A percentile compares a stretch with the other conserved stretches of the same genome.
Evolutionary conservation across 2,113 vertebrate genomes (phyloP).

Genomic region (Istiophorus platypterus): DNA sequence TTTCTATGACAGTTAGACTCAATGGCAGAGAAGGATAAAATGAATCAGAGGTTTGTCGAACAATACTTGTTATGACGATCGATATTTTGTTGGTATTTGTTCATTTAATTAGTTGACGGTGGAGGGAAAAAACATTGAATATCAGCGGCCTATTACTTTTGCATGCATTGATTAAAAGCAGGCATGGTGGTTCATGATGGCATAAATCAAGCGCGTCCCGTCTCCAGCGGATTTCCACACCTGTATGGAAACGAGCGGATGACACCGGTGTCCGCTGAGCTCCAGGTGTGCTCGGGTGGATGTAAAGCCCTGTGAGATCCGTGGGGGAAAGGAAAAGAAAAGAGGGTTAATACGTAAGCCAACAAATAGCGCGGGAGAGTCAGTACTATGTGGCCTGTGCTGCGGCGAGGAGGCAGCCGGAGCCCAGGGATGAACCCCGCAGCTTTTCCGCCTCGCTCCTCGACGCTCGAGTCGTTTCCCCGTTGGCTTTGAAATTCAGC

Average conservation of each 20-base stretch:
- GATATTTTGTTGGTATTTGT: not conserved
- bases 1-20: not conserved
- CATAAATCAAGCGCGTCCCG: not conserved
- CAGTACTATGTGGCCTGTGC: no score
- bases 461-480: slow-evolving; percentile 42
- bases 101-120: not conserved
- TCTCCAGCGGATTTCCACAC: not conserved
- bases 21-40: not conserved
- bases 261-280: not conserved
- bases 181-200: not conserved
- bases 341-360: no score
- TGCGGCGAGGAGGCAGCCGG: no score
- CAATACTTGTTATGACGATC: no score
- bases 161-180: not conserved
- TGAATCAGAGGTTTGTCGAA: not conserved
- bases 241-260: slow-evolving; percentile 1
- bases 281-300: not conserved
- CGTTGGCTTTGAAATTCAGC: slow-evolving; percentile 37
- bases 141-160: not conserved
- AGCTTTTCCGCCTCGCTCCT: slow-evolving; percentile 33
- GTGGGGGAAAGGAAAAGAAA: no score
- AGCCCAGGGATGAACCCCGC: no score
- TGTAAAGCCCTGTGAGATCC: no score
- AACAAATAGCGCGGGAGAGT: no score
- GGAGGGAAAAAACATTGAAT: not conserved